Evolutionary conservation across 2,113 vertebrate species (phyloP), one percentile per base, ranked within the genome.

Genomic region (Forbesichthys agassizii): DNA sequence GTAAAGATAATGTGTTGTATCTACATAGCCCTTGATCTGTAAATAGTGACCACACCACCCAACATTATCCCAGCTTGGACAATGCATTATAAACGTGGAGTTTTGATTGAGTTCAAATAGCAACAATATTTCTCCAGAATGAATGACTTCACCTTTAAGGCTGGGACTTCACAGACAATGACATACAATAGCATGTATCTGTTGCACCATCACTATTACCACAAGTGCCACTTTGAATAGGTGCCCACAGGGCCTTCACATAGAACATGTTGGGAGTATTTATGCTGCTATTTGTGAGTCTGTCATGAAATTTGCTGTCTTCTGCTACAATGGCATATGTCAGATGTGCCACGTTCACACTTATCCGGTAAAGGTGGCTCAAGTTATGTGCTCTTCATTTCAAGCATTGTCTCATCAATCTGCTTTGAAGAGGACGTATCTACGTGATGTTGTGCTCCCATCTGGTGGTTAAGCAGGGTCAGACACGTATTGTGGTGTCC

Each of bases 371-470:
- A 84, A 82, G 69, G 78, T 78, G 78, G 74, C 72, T 82, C 73
- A 49, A 67, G 82, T 71, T 78, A 80, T 84, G 85, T 77, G 75
- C 83, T 69, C 59, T 71, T 89, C 77, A 48, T 85, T 83, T 69
- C 74, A 81, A 84, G 81, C 84, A 74, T 75, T 87, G 88, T 84
- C 20, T 20, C 64, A 36, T 33, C 61, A 52, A 12, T 33, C 66
- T 54, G 67, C 18, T 63, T 70, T 59, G 68, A 58, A 16, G 0
- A 13, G 69, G 78, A 64, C 75, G 76, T 66, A 74, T 36, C 77
- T 66, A 56, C 4, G 56, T 48, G 83, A 74, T 78, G 87, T 80
- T 83, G 76, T 83, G 89, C 80, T 76, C 86, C 91, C 91, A 86
- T 89, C 92, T 91, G 81, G 78, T 89, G 92, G 88, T 68, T 55